Percentiles rank a stretch among this genome's conserved stretches.
phyloP scores from a whole-genome alignment of 2,888 invertebrate species.

The Augiades crinisus region DNA sequence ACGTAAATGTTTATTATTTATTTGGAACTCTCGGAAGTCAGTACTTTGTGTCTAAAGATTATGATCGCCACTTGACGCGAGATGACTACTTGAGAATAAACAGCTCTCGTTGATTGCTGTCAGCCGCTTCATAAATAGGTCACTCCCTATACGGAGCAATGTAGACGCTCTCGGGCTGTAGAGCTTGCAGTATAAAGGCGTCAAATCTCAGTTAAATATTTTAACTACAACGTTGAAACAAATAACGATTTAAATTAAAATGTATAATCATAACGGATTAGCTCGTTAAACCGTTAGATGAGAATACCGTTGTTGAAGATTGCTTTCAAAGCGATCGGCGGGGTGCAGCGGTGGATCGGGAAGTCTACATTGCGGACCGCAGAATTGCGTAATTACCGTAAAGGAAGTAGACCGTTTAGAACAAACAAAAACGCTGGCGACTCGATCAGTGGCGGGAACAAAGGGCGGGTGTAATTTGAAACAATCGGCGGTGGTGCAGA shows the following conservation, averaged over 20 bases:
- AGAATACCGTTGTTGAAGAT: slow-evolving; percentile 13
- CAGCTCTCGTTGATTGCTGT: slow-evolving; percentile 12
- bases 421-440: slow-evolving; percentile 76
- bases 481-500: slow-evolving; percentile 76
- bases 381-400: slow-evolving; percentile 77
- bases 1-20: neutral
- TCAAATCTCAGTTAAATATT: neutral
- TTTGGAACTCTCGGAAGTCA: neutral
- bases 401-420: slow-evolving; percentile 75
- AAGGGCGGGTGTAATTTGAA: slow-evolving; percentile 79
- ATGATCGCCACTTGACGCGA: slow-evolving; percentile 11
- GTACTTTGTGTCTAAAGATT: slow-evolving; percentile 7
- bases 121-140: slow-evolving; percentile 21
- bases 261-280: neutral
- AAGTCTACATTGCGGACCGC: slow-evolving; percentile 62
- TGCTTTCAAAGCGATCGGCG: slow-evolving; percentile 32
- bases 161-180: neutral
- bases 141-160: slow-evolving; percentile 5
- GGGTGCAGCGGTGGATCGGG: slow-evolving; percentile 47
- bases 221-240: neutral
- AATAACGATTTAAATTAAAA: neutral
- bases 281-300: slow-evolving; percentile 26
- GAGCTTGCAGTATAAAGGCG: neutral
- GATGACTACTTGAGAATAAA: slow-evolving; percentile 14
- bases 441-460: slow-evolving; percentile 77